Conservation (phyloP, 2,797 vertebrate species). For the Phataginus tetradactyla region DNA sequence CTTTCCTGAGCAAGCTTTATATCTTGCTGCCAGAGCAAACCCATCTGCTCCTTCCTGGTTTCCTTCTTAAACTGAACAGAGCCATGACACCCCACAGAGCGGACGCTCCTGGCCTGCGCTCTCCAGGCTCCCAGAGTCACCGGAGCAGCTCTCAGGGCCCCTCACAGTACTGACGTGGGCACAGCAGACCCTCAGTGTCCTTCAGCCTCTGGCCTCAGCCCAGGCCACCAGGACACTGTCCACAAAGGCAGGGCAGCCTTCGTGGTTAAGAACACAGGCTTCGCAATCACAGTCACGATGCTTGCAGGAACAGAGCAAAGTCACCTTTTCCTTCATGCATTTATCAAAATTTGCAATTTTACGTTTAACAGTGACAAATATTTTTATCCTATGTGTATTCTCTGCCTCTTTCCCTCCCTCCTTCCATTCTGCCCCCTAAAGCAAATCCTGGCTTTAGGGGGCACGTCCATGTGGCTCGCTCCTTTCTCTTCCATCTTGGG, state of each 20-base stretch:
- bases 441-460: background rate
- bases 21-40: slow-evolving; percentile 80
- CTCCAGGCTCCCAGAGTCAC: background rate
- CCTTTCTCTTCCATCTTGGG: background rate
- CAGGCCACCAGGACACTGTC: too few species aligned
- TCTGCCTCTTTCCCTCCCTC: background rate
- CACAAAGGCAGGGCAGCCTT: background rate
- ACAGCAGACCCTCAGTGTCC: background rate
- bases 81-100: slow-evolving; percentile 9
- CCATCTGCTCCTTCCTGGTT: slow-evolving; percentile 76
- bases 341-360: slow-evolving; percentile 7
- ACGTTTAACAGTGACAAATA: background rate
- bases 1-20: slow-evolving; percentile 51
- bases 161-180: background rate
- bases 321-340: background rate
- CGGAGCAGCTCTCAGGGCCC: background rate
- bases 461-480: background rate
- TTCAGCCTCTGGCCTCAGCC: background rate
- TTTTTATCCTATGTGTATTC: background rate
- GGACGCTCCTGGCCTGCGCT: background rate
- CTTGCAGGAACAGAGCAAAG: background rate
- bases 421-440: background rate
- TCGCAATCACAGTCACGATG: background rate
- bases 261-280: background rate
- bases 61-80: slow-evolving; percentile 77